Evolutionary conservation across 2,797 vertebrate genomes (phyloP), one percentile per base, ranked within the genome.

Genomic region (Sebastiscus albofasciatus): DNA sequence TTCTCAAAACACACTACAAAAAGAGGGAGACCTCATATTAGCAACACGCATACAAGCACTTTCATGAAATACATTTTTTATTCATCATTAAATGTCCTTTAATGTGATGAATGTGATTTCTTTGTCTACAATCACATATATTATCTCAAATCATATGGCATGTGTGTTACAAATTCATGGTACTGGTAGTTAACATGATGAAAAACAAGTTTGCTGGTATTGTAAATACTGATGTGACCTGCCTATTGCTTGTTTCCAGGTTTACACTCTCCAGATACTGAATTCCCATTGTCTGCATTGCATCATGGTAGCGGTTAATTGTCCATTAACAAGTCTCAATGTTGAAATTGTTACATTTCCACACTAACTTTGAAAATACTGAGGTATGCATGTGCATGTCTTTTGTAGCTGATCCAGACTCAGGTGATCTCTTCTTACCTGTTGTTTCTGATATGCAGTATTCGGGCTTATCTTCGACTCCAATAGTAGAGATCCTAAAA

Each of bases 381-480:
- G 18, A 22, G 4, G 26, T 31, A 22, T 31, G 20, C 56, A 33
- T 8, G 42, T 27, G 8, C 56, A 52, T 22, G 42, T 2, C 8
- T 29, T 34, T 5, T 39, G 13, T 27, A 8, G 4, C n/a, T 22
- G 7, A 11, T 46, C 20, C 36, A 76, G 13, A 52, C 11, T 67
- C 2, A 18, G 18, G 1, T 20, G 2, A 71, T 26, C 18, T 20
- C 13, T 11, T 75, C 96, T 97, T 97, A 97, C 99, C 96, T 99
- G 99, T 93, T 99, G 99, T 95, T 99, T 99, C 92, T 99, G 99
- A 97, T 99, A 99, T 77, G 98, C 98, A 75, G 99, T 99, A 91
- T 98, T 99, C 68, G 98, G 97, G 91, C 98, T 99, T 94, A 99
- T 99, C 95, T 99, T 99, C 62, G 99, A 99, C 94, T 99, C 99